A percentile compares a stretch with the other conserved stretches of the same genome.
phyloP scores from a whole-genome alignment of 2,113 vertebrate species.

The Myanophis thanlyinensis region DNA sequence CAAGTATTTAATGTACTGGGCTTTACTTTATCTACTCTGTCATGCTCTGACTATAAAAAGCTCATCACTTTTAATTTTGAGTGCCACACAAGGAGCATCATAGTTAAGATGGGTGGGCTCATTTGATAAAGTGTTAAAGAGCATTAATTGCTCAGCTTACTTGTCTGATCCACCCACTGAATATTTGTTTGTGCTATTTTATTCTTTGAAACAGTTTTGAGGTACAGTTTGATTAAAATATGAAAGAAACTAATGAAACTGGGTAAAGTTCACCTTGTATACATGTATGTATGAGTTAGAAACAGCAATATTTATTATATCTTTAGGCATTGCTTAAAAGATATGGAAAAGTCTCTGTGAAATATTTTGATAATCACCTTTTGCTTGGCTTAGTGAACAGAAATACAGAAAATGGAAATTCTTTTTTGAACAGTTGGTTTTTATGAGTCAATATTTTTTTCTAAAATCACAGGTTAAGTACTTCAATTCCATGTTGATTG shows the following conservation, averaged over 20 bases:
- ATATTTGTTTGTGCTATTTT: background rate
- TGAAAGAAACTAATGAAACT: background rate
- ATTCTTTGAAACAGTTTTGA: background rate
- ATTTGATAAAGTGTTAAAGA: background rate
- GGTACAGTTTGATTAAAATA: background rate
- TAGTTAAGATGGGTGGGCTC: background rate
- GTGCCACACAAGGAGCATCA: background rate
- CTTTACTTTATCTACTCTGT: background rate
- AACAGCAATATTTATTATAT: background rate
- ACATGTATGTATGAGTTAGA: background rate
- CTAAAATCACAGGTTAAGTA: background rate
- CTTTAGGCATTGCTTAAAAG: conserved; percentile 4
- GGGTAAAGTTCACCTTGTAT: background rate
- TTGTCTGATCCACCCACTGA: background rate
- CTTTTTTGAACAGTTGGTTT: background rate
- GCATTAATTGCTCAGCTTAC: background rate
- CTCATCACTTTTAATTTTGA: background rate
- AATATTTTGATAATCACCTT: background rate
- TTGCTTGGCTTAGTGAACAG: background rate
- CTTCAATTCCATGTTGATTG: background rate
- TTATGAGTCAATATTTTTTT: background rate
- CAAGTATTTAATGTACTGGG: background rate
- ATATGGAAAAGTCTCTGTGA: background rate
- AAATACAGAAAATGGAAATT: background rate
- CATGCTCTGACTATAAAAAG: background rate